Evolutionary conservation across 2,797 vertebrate species (phyloP), one percentile per base, ranked within the genome.

Genomic region (Catharus ustulatus): DNA sequence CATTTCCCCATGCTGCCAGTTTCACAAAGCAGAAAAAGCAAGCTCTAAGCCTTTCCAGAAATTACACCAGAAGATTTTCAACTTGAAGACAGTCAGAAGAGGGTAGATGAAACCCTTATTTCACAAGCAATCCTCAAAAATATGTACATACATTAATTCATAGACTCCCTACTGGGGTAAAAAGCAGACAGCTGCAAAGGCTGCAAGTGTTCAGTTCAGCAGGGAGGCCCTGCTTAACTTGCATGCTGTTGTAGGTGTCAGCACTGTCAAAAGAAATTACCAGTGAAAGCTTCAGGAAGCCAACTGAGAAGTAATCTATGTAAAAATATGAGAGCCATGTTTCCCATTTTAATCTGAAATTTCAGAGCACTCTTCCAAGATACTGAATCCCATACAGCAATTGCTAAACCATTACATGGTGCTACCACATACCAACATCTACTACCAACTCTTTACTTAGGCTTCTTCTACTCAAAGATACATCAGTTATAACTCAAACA

Each of bases 121-220:
- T 94, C 67, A 91, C 20, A 75, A 87, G 63, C 42, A 43, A 26
- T 85, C 73, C 86, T 94, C 55, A 86, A 84, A 86, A 94, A 84
- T 46, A 74, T 11, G 32, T 91, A 80, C 59, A 95, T 94, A 74
- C 86, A 96, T 96, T 96, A 96, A 96, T 95, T 96, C 89, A 96
- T 71, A 82, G 93, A 89, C 91, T 88, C 93, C 91, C 94, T 92
- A 81, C 94, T 87, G 91, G 59, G 77, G 84, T 93, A 75, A 94
- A 95, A 91, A 84, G 82, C 78, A 96, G 93, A 84, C 77, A 94
- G 82, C 87, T 97, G 87, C 23, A 46, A 88, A 54, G 72, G 83
- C 54, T 80, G 82, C 84, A 95, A 94, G 79, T 91, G 88, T 92
- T 96, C 81, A 49, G 79, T 95, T 92, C 93, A 95, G 94, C 90